Base-by-base conservation (phyloP, 2,113 vertebrate genomes). In the Coturnix japonica region DNA sequence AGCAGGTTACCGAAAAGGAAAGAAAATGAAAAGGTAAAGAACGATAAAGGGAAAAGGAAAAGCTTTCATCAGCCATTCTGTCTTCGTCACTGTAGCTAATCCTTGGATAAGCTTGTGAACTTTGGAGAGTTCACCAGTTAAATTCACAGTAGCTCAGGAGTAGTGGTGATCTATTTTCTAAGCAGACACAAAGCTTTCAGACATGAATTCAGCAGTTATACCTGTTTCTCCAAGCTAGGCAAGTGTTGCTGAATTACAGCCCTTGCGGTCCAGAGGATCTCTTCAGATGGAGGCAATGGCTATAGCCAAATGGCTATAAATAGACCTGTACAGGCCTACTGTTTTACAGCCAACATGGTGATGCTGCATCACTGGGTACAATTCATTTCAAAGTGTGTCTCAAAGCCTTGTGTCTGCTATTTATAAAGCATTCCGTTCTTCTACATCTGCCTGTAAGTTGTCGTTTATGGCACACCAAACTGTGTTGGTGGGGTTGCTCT, bases 1-100 rank as follows among this genome's bases (percentile, higher is more conserved):
- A 99, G 99, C 98, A 97, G 98, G 67, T 95, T 99, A 85, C 98
- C 99, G 41, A 99, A 99, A 96, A 99, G 98, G 94, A 99, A 97
- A 97, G 99, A 99, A 93, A 99, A 99, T 66, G 99, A 99, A 92
- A 99, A 99, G 98, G 99, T 99, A 96, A 92, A 6, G 6, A 91
- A 76, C 1, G 0, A 87, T 39, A 44, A 73, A 91, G 72, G 33
- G 46, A 82, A 91, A 75, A 87, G 11, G 30, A 46, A 65, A 76
- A 46, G 13, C 60, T 85, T 77, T 53, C 7, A 28, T 93, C 37
- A 76, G 49, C 31, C 21, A 6, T 85, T 89, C 33, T 85, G 28
- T 84, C 66, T 89, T 53, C 51, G 39, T 94, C 74, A 9, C 56
- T 87, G 41, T 76, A 66, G 41, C 41, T 47, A 59, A 51, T 23